Percentiles rank a stretch among this genome's conserved stretches.
Evolutionary conservation across 2,888 invertebrate species (phyloP).

Genomic region (Eledone cirrhosa): DNA sequence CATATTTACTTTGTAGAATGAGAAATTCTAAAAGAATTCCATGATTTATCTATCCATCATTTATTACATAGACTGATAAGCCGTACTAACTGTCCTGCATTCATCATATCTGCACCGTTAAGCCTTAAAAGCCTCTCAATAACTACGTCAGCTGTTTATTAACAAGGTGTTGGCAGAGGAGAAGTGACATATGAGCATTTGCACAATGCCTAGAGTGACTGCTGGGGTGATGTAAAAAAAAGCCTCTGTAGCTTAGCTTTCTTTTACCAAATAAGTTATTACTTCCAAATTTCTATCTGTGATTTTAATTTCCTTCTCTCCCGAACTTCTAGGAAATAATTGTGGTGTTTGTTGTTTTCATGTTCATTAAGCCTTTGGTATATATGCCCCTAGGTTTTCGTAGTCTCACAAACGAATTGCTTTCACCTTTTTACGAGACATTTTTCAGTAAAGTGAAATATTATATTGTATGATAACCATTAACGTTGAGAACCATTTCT

Average conservation of each 20-base stretch:
- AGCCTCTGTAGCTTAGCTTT: not conserved
- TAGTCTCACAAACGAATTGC: not conserved
- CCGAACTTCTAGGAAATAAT: not conserved
- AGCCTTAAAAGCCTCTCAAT: too few species aligned
- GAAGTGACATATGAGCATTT: too few species aligned
- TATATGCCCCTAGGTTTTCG: not conserved
- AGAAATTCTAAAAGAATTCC: not conserved
- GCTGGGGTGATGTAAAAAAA: too few species aligned
- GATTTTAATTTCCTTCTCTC: not conserved
- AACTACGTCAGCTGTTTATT: too few species aligned
- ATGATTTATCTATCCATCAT: not conserved
- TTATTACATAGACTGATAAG: not conserved
- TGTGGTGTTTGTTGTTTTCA: conserved; percentile 2
- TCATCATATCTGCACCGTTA: too few species aligned
- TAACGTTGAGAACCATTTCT: not conserved
- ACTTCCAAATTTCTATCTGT: not conserved
- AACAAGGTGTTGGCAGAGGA: too few species aligned
- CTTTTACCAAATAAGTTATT: not conserved
- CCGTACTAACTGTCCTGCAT: too few species aligned
- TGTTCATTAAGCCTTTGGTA: not conserved
- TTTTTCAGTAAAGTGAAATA: not conserved
- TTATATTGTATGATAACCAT: conserved; percentile 6
- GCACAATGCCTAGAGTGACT: too few species aligned
- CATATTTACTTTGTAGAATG: conserved; percentile 1
- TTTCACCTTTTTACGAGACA: not conserved